A percentile compares a stretch with the other conserved stretches of the same genome.
Conservation (phyloP, 1,140 invertebrate genomes). For the Eurosta solidaginis region DNA sequence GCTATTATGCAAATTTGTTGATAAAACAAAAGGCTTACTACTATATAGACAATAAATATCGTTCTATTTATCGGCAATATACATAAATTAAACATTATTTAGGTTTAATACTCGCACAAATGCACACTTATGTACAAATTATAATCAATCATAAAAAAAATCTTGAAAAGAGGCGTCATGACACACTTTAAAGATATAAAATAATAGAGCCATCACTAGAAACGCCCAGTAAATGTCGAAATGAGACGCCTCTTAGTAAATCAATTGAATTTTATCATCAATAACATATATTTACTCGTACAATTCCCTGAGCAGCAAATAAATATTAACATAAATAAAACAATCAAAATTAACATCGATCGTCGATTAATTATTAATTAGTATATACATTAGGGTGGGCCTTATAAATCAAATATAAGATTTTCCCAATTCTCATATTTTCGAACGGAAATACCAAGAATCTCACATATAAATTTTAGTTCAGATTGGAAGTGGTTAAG, state of each 20-base stretch:
- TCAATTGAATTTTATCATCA: not conserved
- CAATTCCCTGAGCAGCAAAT: not conserved
- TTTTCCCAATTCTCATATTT: too few species aligned
- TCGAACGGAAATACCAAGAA: too few species aligned
- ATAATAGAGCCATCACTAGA: not conserved
- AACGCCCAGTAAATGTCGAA: not conserved
- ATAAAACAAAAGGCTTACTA: too few species aligned
- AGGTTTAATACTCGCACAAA: too few species aligned
- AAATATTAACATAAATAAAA: not conserved
- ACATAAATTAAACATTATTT: too few species aligned
- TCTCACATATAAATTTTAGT: too few species aligned
- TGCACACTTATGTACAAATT: not conserved
- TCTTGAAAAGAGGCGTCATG: not conserved
- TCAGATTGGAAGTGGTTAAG: too few species aligned
- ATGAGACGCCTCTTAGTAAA: not conserved
- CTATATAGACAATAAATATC: too few species aligned
- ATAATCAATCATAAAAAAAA: not conserved
- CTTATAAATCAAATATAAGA: not conserved
- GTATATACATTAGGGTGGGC: too few species aligned
- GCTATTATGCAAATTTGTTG: too few species aligned
- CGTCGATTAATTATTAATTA: too few species aligned
- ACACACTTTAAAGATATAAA: not conserved
- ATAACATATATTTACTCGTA: not conserved
- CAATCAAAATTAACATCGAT: not conserved
- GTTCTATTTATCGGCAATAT: too few species aligned